Base-by-base conservation (phyloP, 2,113 vertebrate species). In the Isurus oxyrinchus region DNA sequence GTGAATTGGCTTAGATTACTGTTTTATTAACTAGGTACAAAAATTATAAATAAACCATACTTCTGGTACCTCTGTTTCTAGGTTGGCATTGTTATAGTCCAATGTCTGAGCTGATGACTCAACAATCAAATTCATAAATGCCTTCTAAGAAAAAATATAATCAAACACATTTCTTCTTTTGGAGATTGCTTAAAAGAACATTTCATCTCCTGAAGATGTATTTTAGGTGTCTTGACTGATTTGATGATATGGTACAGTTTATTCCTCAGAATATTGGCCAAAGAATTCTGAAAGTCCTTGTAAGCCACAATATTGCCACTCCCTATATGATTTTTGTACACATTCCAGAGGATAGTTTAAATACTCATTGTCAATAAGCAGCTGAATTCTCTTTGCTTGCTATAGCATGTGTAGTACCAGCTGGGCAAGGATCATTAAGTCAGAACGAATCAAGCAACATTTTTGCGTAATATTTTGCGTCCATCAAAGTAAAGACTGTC, bases 201-300 rank as follows among this genome's bases (percentile, higher is more conserved):
- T 87, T 94, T 93, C 16, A 35, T 35, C 27, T 31, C 5, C 10
- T 76, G 94, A 95, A 31, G 94, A 72, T 72, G 94, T 95, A 95
- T 95, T 72, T 72, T 66, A 95, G 67, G 55, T 95, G 44, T 8
- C 23, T 72, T 95, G 66, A 72, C 31, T 72, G 49, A 95, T 76
- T 31, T 72, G 67, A 40, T 31, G 44, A 31, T 95, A 55, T 49
- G 63, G 8, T 27, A 59, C 2, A 95, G 40, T 49, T 72, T 95
- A 95, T 53, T 95, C 94, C 94, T 55, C 55, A 72, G 44, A 95
- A 76, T 72, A 55, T 95, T 69, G 53, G 94, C 44, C 67, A 76
- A 72, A 72, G 3, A 95, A 72, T 55, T 95, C 67, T 72, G 11
- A 69, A 72, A 35, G 25, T 27, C 27, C 55, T 72, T 31, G 4